Evolutionary conservation across 23 tunicate species (phyloP), one percentile per base, ranked within the genome.

Genomic region (Phallusia fumigata): DNA sequence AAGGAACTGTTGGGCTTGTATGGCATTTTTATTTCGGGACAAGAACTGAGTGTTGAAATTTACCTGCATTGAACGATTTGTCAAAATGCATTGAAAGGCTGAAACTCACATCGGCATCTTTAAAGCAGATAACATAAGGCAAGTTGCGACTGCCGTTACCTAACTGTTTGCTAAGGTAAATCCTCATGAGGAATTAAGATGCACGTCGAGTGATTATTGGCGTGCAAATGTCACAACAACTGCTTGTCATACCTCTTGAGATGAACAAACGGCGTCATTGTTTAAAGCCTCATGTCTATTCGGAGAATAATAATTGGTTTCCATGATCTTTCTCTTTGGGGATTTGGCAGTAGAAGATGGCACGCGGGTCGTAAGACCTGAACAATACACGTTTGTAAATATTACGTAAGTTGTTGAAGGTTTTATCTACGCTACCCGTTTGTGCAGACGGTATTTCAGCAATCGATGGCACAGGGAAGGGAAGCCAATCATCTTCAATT

Each of bases 161-260:
- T 22, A 21, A 58, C 28, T 1, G 28, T 58, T 58, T 21, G 69
- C 69, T 24, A 58, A 58, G 69, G 69, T 58, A 58, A 21, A 58
- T 58, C 69, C 69, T 58, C 69, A 58, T 21, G 69, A 58, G 69
- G 69, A 58, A 58, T 58, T 58, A 58, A 58, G 28, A 22, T 22
- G 28, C 16, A 58, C 69, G 69, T 58, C 69, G 28, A 58, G 69
- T 58, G 28, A 58, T 58, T 58, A 58, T 58, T 58, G 69, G 69
- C 69, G 28, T 58, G 69, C 69, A 58, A 58, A 58, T 58, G 69
- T 58, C 69, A 58, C 28, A 58, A 58, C 69, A 58, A 58, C 69
- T 58, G 69, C 69, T 58, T 58, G 69, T 58, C 69, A 58, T 58
- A 58, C 69, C 69, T 58, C 69, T 58, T 22, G 69, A 58, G 69